phyloP scores from a whole-genome alignment of 2,113 vertebrate genomes.

The Tetrax tetrax region DNA sequence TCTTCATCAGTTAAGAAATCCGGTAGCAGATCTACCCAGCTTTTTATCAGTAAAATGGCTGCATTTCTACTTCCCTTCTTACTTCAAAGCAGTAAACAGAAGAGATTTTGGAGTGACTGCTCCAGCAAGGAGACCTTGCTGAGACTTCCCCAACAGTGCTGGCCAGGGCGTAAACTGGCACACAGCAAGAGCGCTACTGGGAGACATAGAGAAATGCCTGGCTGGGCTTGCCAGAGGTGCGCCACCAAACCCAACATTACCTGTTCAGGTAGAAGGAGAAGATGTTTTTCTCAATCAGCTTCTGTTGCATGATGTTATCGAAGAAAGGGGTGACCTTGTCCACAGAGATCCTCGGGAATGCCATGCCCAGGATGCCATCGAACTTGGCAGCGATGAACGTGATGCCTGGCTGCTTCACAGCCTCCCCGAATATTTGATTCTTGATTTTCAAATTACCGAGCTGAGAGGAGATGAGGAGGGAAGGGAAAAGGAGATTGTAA shows the following conservation, averaged over 20 bases:
- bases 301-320: constrained; percentile 90
- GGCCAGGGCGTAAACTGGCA: not conserved
- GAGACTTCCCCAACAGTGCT: not conserved
- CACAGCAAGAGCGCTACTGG: not conserved
- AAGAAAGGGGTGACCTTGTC: constrained; percentile 85
- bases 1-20: not conserved
- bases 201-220: not conserved
- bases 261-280: constrained; percentile 99
- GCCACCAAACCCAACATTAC: constrained; percentile 61
- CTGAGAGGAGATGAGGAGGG: constrained; percentile 8
- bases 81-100: not conserved
- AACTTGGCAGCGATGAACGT: constrained; percentile 93
- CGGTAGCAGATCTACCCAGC: not conserved
- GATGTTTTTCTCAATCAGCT: constrained; percentile 84
- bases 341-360: constrained; percentile 86
- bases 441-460: constrained; percentile 73
- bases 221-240: not conserved
- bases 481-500: not conserved
- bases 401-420: constrained; percentile 89
- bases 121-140: not conserved
- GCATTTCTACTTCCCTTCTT: not conserved
- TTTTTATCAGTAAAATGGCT: not conserved
- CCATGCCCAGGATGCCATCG: constrained; percentile 96
- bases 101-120: not conserved
- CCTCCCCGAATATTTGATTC: constrained; percentile 89